Evolutionary conservation across 2,888 invertebrate genomes (phyloP).

Genomic region (Xanthorhoe designata): DNA sequence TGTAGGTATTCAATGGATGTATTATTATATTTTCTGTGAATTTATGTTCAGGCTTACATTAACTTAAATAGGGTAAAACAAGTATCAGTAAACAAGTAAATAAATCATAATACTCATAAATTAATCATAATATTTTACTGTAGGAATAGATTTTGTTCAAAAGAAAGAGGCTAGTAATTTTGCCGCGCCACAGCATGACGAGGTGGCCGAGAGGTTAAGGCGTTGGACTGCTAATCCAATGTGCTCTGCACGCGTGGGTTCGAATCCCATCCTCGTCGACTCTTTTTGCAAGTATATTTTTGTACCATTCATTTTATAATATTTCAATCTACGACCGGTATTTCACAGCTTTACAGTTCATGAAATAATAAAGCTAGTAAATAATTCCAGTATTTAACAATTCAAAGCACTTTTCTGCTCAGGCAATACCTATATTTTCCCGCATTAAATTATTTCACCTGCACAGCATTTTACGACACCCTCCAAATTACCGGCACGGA

Average conservation of each 20-base stretch:
- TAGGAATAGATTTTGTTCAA: background rate
- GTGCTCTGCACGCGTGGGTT: conserved; percentile 94
- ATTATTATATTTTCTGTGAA: conserved; percentile 49
- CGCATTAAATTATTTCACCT: conserved; percentile 22
- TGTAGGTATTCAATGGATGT: conserved; percentile 43
- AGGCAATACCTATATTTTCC: conserved; percentile 17
- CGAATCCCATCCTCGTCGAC: conserved; percentile 92
- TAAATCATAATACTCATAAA: no score
- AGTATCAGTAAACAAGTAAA: background rate
- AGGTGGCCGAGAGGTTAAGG: conserved; percentile 87
- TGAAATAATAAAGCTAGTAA: conserved; percentile 2
- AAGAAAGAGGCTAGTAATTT: conserved; percentile 28
- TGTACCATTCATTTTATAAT: background rate
- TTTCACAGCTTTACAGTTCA: background rate
- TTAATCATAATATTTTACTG: no score
- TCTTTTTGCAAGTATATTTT: conserved; percentile 29
- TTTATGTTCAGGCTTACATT: conserved; percentile 26
- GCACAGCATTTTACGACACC: conserved; percentile 25
- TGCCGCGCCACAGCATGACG: conserved; percentile 56
- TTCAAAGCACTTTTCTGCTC: conserved; percentile 9
- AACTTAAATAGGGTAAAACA: conserved; percentile 1
- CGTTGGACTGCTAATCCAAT: conserved; percentile 92
- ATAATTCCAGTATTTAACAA: conserved; percentile 8
- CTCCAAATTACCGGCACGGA: conserved; percentile 27
- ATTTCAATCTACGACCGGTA: background rate